Percentiles rank a stretch among this genome's conserved stretches.
Evolutionary conservation across 2,888 invertebrate species (phyloP).

Genomic region (Chesias legatella): DNA sequence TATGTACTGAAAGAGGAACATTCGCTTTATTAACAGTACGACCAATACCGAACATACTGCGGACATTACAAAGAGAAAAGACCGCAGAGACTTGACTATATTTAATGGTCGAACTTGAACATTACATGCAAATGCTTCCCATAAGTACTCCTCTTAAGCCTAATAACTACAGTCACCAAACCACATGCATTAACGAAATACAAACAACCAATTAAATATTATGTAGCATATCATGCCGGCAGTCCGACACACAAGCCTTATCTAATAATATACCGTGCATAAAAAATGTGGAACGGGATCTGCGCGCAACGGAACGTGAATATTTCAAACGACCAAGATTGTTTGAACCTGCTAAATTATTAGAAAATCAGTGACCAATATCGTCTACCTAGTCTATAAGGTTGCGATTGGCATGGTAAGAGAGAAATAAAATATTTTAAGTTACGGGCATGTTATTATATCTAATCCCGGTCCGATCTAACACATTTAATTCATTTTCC

Average conservation of each 20-base stretch:
- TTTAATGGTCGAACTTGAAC: no score
- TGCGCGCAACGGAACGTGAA: slow-evolving; percentile 55
- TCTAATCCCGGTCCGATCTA: no score
- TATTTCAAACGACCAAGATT: slow-evolving; percentile 16
- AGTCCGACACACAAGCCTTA: slow-evolving; percentile 42
- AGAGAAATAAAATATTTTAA: neutral
- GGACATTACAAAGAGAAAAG: no score
- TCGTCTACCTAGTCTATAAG: neutral
- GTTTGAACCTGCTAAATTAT: slow-evolving; percentile 4
- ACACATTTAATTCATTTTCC: no score
- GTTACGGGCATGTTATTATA: no score
- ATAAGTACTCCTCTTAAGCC: no score
- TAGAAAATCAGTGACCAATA: slow-evolving; percentile 7
- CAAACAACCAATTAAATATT: slow-evolving; percentile 29
- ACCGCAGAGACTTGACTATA: no score
- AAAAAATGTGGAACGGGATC: slow-evolving; percentile 67
- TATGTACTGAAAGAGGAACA: no score
- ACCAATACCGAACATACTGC: no score
- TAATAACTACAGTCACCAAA: slow-evolving; percentile 6
- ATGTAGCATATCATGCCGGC: slow-evolving; percentile 42
- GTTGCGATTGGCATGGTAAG: slow-evolving; percentile 2
- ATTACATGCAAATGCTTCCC: no score
- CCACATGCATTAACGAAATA: slow-evolving; percentile 39
- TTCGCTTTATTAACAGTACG: no score
- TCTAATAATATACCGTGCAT: slow-evolving; percentile 39